Percentiles rank a stretch among this genome's conserved stretches.
phyloP scores from a whole-genome alignment of 2,113 vertebrate genomes.

The Conger conger region DNA sequence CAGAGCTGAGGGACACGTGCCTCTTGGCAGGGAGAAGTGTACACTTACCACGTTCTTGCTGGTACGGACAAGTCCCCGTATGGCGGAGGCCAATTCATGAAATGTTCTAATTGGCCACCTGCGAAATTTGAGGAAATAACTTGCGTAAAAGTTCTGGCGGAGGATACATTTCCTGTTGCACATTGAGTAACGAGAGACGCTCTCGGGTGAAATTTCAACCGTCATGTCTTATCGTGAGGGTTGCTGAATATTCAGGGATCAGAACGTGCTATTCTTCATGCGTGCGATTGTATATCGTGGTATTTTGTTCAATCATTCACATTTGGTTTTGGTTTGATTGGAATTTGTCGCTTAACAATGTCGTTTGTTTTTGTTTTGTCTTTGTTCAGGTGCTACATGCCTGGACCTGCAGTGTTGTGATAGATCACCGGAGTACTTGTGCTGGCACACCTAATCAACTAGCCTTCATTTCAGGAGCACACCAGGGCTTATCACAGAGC shows the following conservation, averaged over 20 bases:
- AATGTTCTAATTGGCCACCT: neutral
- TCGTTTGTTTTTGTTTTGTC: slow-evolving; percentile 27
- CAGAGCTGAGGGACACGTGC: neutral
- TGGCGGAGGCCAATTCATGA: neutral
- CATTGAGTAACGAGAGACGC: slow-evolving; percentile 4
- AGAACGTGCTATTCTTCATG: too few relatives aligned
- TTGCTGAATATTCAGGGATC: neutral
- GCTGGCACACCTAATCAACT: slow-evolving; percentile 18
- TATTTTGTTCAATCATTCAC: too few relatives aligned
- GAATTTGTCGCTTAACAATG: slow-evolving; percentile 30
- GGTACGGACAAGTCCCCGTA: neutral
- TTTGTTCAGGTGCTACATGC: slow-evolving; percentile 46
- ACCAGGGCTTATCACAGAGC: slow-evolving; percentile 23
- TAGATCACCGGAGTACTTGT: neutral
- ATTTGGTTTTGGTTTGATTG: neutral
- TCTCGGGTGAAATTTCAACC: neutral
- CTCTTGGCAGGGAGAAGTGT: neutral
- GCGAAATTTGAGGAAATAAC: slow-evolving; percentile 50
- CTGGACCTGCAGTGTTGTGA: slow-evolving; percentile 43
- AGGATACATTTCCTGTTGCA: slow-evolving; percentile 61
- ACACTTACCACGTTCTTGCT: neutral
- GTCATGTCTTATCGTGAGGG: neutral
- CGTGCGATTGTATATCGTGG: too few relatives aligned
- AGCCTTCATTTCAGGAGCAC: slow-evolving; percentile 24
- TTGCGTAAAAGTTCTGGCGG: slow-evolving; percentile 49